These are phyloP conservation scores for Poeciliopsis infans DNA, from an alignment of 2,797 vertebrate genomes.

Conservation along the genomic window DNA sequence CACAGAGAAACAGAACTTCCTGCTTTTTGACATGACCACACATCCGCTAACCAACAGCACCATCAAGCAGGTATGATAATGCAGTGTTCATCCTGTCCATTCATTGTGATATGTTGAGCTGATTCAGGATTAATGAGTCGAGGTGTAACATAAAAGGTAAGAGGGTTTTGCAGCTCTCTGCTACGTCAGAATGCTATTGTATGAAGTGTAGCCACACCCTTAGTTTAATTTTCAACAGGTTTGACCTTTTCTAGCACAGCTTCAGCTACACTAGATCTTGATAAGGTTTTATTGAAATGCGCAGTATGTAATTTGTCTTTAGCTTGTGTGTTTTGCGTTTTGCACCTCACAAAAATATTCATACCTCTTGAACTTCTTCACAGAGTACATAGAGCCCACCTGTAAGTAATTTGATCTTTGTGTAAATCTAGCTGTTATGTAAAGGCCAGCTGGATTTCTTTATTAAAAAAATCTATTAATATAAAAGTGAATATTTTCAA, in stretches of 20 bases:
- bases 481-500: background rate
- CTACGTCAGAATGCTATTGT: background rate
- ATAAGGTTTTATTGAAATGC: background rate
- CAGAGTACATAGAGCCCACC: background rate
- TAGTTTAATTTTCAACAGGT: background rate
- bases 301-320: no score
- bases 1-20: slow-evolving; percentile 99
- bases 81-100: background rate
- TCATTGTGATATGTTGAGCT: background rate
- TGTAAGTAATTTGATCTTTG: background rate
- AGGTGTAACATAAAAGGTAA: background rate
- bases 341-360: background rate
- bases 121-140: background rate
- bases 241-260: background rate
- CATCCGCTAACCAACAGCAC: slow-evolving; percentile 95
- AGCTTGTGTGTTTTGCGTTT: background rate
- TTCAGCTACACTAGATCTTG: background rate
- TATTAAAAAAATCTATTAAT: background rate
- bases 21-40: slow-evolving; percentile 98
- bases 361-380: background rate
- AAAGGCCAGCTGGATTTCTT: background rate
- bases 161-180: background rate
- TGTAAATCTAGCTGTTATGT: background rate
- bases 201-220: background rate
- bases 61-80: slow-evolving; percentile 83